phyloP scores from a whole-genome alignment of 2,888 invertebrate genomes.

The Uropetala carovei region DNA sequence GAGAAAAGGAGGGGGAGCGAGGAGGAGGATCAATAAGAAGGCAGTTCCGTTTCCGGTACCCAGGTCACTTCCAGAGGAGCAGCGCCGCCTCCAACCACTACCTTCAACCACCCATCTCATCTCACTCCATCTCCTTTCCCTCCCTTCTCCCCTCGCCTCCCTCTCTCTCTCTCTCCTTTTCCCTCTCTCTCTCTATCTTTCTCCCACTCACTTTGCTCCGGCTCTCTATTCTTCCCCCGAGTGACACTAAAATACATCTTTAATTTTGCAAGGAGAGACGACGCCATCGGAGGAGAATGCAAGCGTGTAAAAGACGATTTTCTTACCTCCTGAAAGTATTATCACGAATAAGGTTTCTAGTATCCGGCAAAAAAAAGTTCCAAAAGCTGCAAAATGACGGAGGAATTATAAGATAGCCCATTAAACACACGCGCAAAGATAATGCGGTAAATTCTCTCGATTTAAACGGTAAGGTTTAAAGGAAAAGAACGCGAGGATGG shows the following conservation, averaged over 20 bases:
- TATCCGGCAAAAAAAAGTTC: neutral
- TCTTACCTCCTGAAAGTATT: constrained; percentile 5
- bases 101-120: constrained; percentile 64
- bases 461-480: no score
- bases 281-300: neutral
- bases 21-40: constrained; percentile 67
- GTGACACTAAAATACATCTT: neutral
- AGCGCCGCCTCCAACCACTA: constrained; percentile 65
- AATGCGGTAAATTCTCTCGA: no score
- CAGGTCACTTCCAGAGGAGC: constrained; percentile 54
- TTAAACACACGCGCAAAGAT: no score
- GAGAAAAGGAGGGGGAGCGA: constrained; percentile 67
- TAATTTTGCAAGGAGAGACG: neutral
- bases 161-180: constrained; percentile 72
- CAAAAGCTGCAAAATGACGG: neutral
- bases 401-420: no score
- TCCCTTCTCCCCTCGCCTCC: constrained; percentile 64
- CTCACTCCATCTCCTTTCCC: constrained; percentile 37
- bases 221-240: neutral
- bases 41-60: constrained; percentile 57
- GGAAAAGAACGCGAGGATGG: no score
- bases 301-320: constrained; percentile 1
- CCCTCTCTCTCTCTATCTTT: constrained; percentile 73
- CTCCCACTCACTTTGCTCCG: neutral
- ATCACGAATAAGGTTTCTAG: neutral